phyloP scores from a whole-genome alignment of 2,888 invertebrate genomes.

The Mythimna impura region DNA sequence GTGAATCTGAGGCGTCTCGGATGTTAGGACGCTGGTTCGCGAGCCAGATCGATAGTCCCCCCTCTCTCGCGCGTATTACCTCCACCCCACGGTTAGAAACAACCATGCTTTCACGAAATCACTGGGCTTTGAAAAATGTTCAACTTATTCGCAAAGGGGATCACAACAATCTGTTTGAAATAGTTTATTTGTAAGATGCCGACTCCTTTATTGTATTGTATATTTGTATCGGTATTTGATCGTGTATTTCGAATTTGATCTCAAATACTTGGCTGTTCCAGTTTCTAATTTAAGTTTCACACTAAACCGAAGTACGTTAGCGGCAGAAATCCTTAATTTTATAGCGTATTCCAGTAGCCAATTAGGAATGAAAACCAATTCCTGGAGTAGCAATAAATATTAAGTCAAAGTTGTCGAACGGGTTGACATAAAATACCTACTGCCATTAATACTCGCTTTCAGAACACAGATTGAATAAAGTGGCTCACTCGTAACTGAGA shows the following conservation, averaged over 20 bases:
- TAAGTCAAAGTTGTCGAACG: conserved; percentile 37
- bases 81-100: conserved; percentile 47
- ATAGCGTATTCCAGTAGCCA: conserved; percentile 28
- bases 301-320: conserved; percentile 1
- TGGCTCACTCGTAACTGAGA: conserved; percentile 43
- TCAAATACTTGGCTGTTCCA: conserved; percentile 14
- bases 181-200: conserved; percentile 41
- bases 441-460: conserved; percentile 47
- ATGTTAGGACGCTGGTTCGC: conserved; percentile 71
- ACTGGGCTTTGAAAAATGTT: conserved; percentile 51
- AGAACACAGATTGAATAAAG: conserved; percentile 55
- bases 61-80: conserved; percentile 57
- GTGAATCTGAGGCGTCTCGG: conserved; percentile 75
- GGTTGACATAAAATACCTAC: conserved; percentile 37
- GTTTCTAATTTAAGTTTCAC: conserved; percentile 15
- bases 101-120: conserved; percentile 63
- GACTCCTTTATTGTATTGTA: conserved; percentile 27
- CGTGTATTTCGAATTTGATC: conserved; percentile 33
- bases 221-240: conserved; percentile 32
- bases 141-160: conserved; percentile 46
- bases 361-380: conserved; percentile 26
- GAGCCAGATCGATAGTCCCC: conserved; percentile 73
- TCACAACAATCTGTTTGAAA: conserved; percentile 51
- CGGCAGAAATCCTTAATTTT: conserved; percentile 23
- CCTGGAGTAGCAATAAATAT: conserved; percentile 43